These are phyloP conservation scores for Ephialtes manifestator DNA, from an alignment of 2,888 invertebrate species.

Conservation along the genomic window DNA sequence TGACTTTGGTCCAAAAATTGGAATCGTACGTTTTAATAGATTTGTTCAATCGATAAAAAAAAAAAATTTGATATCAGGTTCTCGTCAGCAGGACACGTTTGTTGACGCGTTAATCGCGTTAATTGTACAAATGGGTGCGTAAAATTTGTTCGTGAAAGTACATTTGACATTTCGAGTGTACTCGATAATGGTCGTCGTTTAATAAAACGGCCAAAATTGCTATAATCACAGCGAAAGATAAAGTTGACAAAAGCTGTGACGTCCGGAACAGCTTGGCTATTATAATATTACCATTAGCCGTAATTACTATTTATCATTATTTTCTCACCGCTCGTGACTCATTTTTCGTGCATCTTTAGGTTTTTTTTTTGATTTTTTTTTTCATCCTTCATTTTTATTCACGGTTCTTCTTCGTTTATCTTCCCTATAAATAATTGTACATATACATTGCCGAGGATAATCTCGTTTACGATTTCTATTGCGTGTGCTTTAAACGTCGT, in stretches of 20 bases:
- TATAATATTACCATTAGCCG: conserved; percentile 54
- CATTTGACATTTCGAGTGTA: conserved; percentile 37
- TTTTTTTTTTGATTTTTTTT: background rate
- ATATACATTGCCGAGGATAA: conserved; percentile 31
- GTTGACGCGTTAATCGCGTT: background rate
- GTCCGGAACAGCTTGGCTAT: conserved; percentile 41
- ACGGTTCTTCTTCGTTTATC: conserved; percentile 32
- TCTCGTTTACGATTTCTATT: conserved; percentile 14
- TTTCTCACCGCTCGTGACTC: conserved; percentile 39
- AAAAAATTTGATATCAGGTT: conserved; percentile 1
- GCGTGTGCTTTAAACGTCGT: background rate
- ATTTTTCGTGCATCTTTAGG: conserved; percentile 32
- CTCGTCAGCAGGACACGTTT: conserved; percentile 17
- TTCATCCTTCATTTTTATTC: conserved; percentile 42
- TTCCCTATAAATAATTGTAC: conserved; percentile 52
- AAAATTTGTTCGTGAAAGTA: conserved; percentile 22
- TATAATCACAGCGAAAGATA: conserved; percentile 3
- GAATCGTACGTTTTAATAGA: conserved; percentile 53
- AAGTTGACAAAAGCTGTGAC: conserved; percentile 45
- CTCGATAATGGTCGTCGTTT: conserved; percentile 4
- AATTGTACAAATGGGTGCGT: conserved; percentile 43
- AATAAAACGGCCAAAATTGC: conserved; percentile 1
- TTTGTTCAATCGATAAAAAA: conserved; percentile 37
- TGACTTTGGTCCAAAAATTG: conserved; percentile 28
- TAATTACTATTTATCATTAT: conserved; percentile 45